Conservation (phyloP, 1,140 invertebrate species). For the Drosophila sturtevanti region DNA sequence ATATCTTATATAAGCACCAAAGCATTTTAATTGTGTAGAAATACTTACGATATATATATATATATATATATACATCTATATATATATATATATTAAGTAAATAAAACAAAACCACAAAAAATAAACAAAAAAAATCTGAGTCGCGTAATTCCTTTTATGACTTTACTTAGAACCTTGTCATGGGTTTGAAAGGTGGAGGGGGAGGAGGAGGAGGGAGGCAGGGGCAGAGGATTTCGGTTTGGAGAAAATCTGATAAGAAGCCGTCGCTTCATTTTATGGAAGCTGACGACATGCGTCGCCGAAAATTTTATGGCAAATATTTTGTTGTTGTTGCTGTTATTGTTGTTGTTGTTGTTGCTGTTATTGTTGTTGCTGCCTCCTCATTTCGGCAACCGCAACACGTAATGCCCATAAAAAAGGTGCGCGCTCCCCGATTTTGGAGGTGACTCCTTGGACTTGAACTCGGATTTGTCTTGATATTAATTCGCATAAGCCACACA, state of each 20-base stretch:
- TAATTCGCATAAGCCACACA: constrained; percentile 7
- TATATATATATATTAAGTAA: constrained; percentile 70
- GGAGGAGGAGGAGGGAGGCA: too few relatives aligned
- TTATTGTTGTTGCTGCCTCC: background rate
- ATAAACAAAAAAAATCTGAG: constrained; percentile 34
- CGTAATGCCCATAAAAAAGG: constrained; percentile 80
- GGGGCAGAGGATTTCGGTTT: too few relatives aligned
- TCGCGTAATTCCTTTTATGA: constrained; percentile 57
- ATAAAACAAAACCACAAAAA: constrained; percentile 57
- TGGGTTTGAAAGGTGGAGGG: too few relatives aligned
- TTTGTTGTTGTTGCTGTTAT: constrained; percentile 50
- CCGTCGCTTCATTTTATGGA: constrained; percentile 59
- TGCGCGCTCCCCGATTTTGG: constrained; percentile 59
- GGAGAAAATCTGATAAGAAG: constrained; percentile 66
- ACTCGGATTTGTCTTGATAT: constrained; percentile 2
- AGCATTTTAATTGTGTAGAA: constrained; percentile 73
- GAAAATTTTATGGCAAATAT: constrained; percentile 81
- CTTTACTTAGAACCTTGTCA: constrained; percentile 69
- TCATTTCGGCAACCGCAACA: constrained; percentile 76
- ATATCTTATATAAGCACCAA: constrained; percentile 69
- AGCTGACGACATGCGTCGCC: constrained; percentile 68
- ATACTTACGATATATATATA: constrained; percentile 8
- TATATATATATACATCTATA: too few relatives aligned
- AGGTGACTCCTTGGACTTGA: constrained; percentile 8
- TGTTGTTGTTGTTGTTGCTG: too few relatives aligned